A percentile compares a stretch with the other conserved stretches of the same genome.
Conservation (phyloP, 1,140 invertebrate genomes). For the Telenomus remus region DNA sequence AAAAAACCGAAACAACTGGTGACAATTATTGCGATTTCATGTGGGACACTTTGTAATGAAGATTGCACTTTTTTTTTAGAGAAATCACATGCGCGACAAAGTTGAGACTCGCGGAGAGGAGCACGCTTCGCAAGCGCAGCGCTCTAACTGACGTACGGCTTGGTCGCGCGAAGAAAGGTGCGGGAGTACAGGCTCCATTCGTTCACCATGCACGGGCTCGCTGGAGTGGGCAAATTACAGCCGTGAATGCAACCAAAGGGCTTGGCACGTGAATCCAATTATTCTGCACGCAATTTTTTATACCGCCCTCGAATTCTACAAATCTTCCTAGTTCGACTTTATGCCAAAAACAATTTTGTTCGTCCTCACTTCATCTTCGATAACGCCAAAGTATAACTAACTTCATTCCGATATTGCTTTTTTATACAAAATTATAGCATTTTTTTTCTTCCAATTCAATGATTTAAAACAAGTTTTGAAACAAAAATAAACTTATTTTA, state of each 20-base stretch:
- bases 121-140: conserved; percentile 51
- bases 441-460: too few relatives aligned
- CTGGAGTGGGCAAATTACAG: conserved; percentile 44
- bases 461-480: too few relatives aligned
- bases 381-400: not conserved
- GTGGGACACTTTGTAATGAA: not conserved
- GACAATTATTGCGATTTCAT: too few relatives aligned
- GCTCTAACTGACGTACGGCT: conserved; percentile 68
- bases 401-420: too few relatives aligned
- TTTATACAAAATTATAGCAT: too few relatives aligned
- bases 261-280: conserved; percentile 42
- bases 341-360: too few relatives aligned
- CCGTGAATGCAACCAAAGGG: conserved; percentile 47
- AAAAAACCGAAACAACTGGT: too few relatives aligned
- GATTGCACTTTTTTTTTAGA: not conserved
- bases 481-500: too few relatives aligned
- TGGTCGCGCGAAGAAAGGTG: conserved; percentile 70
- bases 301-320: conserved; percentile 18
- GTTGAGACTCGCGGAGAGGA: not conserved
- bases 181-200: conserved; percentile 63
- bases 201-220: conserved; percentile 46
- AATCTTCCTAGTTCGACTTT: not conserved
- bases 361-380: not conserved
- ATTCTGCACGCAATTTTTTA: conserved; percentile 27
- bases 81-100: not conserved